Evolutionary conservation across 64 coral and sea anemone genomes (phyloP).

Genomic region (Stichodactyla helianthus): DNA sequence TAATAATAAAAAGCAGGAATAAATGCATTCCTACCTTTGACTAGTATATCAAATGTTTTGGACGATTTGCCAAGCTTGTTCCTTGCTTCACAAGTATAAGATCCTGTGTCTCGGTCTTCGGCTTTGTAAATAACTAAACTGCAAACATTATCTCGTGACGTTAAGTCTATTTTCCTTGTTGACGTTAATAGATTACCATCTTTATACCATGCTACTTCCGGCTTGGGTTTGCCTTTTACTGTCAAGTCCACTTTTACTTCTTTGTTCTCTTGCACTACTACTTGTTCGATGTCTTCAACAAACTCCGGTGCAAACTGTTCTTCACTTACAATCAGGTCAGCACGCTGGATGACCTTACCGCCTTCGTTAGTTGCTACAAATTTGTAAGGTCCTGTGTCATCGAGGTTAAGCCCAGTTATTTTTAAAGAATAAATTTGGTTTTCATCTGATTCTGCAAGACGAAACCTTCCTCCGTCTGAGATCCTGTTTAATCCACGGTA

Average conservation of each 20-base stretch:
- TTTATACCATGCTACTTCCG: slow-evolving; percentile 78
- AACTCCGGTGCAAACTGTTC: slow-evolving; percentile 51
- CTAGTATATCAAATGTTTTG: slow-evolving; percentile 72
- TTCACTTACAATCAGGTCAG: slow-evolving; percentile 34
- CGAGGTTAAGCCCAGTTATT: slow-evolving; percentile 57
- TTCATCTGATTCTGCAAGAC: slow-evolving; percentile 70
- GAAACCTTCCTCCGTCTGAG: slow-evolving; percentile 63
- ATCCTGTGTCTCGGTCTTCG: slow-evolving; percentile 45
- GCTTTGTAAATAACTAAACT: slow-evolving; percentile 59
- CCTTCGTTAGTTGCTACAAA: slow-evolving; percentile 77
- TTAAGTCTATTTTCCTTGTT: slow-evolving; percentile 46
- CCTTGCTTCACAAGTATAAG: slow-evolving; percentile 76
- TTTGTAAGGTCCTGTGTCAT: slow-evolving; percentile 73
- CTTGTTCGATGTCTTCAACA: slow-evolving; percentile 47
- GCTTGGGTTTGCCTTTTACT: slow-evolving; percentile 70
- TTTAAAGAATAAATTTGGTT: slow-evolving; percentile 50
- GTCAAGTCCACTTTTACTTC: slow-evolving; percentile 45
- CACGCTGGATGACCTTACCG: slow-evolving; percentile 40
- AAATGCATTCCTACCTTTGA: slow-evolving; percentile 48
- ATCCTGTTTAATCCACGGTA: slow-evolving; percentile 68
- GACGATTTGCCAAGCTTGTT: slow-evolving; percentile 56
- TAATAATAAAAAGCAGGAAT: background rate
- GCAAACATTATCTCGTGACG: slow-evolving; percentile 52
- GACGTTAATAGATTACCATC: slow-evolving; percentile 46
- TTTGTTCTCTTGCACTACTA: slow-evolving; percentile 58